phyloP scores from a whole-genome alignment of 1,140 invertebrate genomes.

The Pachyrhynchus sulphureomaculatus region DNA sequence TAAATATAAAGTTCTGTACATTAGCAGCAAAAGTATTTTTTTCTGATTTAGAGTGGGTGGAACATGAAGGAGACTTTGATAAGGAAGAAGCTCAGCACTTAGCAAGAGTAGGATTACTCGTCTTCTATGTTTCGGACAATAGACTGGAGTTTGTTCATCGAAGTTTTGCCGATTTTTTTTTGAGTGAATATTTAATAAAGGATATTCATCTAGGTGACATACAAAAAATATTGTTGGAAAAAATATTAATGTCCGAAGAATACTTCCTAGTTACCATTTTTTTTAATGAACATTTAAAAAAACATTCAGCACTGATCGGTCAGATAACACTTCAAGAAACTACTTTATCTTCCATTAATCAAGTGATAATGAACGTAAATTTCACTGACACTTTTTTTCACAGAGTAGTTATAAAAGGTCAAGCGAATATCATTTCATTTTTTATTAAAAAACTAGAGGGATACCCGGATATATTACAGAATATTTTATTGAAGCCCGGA shows the following conservation, averaged over 20 bases:
- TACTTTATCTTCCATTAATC: not conserved
- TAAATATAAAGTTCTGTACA: too few relatives aligned
- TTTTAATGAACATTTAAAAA: not conserved
- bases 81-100: not conserved
- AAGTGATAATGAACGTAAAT: not conserved
- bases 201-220: not conserved
- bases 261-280: not conserved
- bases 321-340: not conserved
- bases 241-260: not conserved
- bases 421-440: not conserved
- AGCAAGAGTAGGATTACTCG: not conserved
- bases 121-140: not conserved
- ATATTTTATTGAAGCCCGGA: not conserved
- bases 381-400: not conserved
- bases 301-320: too few relatives aligned
- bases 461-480: not conserved
- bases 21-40: too few relatives aligned
- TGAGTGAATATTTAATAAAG: not conserved
- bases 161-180: not conserved
- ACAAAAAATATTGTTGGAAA: not conserved
- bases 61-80: not conserved
- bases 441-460: not conserved
- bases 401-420: not conserved
- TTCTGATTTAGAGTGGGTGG: too few relatives aligned
- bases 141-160: not conserved